Base-by-base conservation (phyloP, 1,140 invertebrate species). In the Teleopsis dalmanni region DNA sequence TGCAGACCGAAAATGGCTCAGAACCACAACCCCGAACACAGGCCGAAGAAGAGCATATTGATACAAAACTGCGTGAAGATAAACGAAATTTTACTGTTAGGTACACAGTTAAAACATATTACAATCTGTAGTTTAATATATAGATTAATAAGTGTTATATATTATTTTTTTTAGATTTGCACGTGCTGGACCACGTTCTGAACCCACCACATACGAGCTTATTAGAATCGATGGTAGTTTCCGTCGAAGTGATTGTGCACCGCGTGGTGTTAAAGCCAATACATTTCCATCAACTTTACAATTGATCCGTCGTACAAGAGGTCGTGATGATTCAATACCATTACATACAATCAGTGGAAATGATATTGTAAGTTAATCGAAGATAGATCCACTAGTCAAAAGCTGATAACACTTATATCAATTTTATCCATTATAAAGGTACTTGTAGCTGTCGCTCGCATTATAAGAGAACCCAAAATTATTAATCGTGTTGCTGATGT, bases 401-500 rank as follows among this genome's bases (percentile, higher is more conserved):
- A n/a, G n/a, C n/a, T n/a, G n/a, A 25, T 14, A 23, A 14, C n/a
- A 9, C 16, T 18, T 19, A 18, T 44, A 26, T 21, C 43, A 22
- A 19, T 10, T 46, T 11, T 25, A 9, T 33, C n/a, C 14, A 5
- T 35, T 25, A 18, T 45, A 31, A 19, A 79, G 70, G 76, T 88
- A 37, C 81, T 89, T 41, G 77, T 86, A 11, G 84, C 80, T 10
- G 73, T 85, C 22, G 81, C 82, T 1, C 75, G 79, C 27, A 74
- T 83, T 2, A 67, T 80, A 35, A 77, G 79, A 52, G 82, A 83
- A 21, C 81, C 81, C 9, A 81, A 81, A 35, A 76, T 85, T 37
- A 79, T 77, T 1, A 82, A 86, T 56, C 72, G 81, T 4, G 62
- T 84, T 18, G 70, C 89, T 25, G 87, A 91, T 57, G 80, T 84